Evolutionary conservation across 2,888 invertebrate genomes (phyloP), one percentile per base, ranked within the genome.

Genomic region (Drosophila vallismaia): DNA sequence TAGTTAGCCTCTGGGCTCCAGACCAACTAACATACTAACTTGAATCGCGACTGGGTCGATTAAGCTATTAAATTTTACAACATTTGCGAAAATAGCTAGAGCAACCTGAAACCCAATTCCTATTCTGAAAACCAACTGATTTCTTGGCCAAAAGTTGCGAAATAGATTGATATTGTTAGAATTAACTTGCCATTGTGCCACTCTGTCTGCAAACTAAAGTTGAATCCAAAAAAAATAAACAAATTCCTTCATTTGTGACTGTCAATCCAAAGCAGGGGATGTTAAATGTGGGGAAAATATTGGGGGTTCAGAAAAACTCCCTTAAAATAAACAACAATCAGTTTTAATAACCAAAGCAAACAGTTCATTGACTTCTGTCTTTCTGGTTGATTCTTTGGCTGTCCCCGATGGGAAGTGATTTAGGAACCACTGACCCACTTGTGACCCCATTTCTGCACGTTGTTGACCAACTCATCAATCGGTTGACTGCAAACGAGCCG

Each of bases 401-500:
- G 74, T 36, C 52, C 70, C 70, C 64, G 42, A 59, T 77, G 60
- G 42, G 38, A 36, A 77, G 55, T 75, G 69, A 75, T 78, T 77
- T 59, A 59, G 60, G 60, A 54, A 53, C 58, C 40, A 62, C 42
- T 71, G 58, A 42, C 36, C 53, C 57, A 64, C 52, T 64, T 70
- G 19, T 28, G 14, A 19, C 14, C 51, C 55, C 2, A 44, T 31
- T 66, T 31, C 29, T 40, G 42, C 59, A 54, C 52, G 60, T 44
- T 33, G 33, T 12, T 71, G 71, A 56, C 67, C 74, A 75, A 68
- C 74, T 74, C 49, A 56, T 57, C 74, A 56, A 40, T 74, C 55
- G 68, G 48, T 42, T 45, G 40, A 19, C 40, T 44, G 54, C 10
- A 36, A 45, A 33, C 45, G 51, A 53, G 59, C 58, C 38, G 42